Evolutionary conservation across 2,797 vertebrate genomes (phyloP), one percentile per base, ranked within the genome.

Genomic region (Ctenopoma kingsleyae): DNA sequence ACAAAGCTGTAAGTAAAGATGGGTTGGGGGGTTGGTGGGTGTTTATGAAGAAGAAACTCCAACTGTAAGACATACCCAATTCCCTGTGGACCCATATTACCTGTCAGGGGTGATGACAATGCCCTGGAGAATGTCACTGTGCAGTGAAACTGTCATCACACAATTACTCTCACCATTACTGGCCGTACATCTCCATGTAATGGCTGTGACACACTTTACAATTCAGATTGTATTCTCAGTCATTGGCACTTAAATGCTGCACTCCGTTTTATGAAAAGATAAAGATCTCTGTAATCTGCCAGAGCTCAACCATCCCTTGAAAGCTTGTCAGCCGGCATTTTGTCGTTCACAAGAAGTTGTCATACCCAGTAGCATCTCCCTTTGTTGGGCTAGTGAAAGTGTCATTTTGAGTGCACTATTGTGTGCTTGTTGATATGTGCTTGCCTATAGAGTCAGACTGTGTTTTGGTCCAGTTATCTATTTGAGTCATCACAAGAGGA

Each of bases 111-210:
- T 85, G 91, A 91, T 93, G 91, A 94, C 93, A 94, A 93, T 92
- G 91, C 91, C 91, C 89, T 78, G 67, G 92, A 94, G 93, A 92
- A 92, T 86, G 88, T 86, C 87, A 80, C 76, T 80, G 90, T 82
- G 88, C 91, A 89, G 83, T 87, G 90, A 94, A 92, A 93, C 92
- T 95, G 93, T 95, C 94, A 95, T 94, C 92, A 94, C 93, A 94
- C 92, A 94, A 93, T 95, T 94, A 94, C 91, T 91, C 89, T 89
- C 90, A 87, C 90, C 87, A 92, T 93, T 89, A 92, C 93, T 91
- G 91, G 81, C 81, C 87, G 85, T 86, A 86, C 91, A 86, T 91
- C 87, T 90, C 87, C 83, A 77, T 85, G 89, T 86, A 91, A 90
- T 87, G 82, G 87, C 90, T 87, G 87, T 91, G 90, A 91, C 90